These are phyloP conservation scores for Falco rusticolus DNA, from an alignment of 2,797 vertebrate species.

Conservation along the genomic window DNA sequence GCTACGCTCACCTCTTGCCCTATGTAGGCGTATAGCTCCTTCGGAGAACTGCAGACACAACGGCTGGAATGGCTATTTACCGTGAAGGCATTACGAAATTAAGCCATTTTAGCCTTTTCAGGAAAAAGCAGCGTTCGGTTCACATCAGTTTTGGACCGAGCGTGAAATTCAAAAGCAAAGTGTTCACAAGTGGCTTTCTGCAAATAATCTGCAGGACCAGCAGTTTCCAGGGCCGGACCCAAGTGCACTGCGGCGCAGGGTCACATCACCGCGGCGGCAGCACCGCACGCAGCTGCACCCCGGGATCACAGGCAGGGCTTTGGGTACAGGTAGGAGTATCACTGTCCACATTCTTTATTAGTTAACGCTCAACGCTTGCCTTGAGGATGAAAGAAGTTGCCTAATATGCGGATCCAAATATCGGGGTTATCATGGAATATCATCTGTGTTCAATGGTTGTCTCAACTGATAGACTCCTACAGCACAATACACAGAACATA, in stretches of 20 bases:
- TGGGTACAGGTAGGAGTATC: background rate
- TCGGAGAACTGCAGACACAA: background rate
- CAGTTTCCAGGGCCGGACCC: background rate
- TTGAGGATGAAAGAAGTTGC: background rate
- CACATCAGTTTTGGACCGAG: background rate
- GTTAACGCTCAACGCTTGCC: background rate
- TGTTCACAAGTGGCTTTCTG: background rate
- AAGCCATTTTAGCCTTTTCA: background rate
- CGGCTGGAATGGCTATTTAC: accelerated
- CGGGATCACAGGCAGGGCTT: background rate
- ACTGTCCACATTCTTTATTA: background rate
- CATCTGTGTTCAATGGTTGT: background rate
- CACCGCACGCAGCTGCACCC: too few relatives aligned
- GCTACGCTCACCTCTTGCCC: background rate
- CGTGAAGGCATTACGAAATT: background rate
- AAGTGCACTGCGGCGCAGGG: background rate
- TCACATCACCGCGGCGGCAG: background rate
- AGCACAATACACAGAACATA: background rate
- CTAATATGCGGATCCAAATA: background rate
- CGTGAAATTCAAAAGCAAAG: background rate
- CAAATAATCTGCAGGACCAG: background rate
- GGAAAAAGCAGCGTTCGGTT: background rate
- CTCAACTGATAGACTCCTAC: background rate
- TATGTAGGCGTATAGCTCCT: background rate
- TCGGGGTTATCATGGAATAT: accelerated